Evolutionary conservation across 2,888 invertebrate genomes (phyloP).

Genomic region (Rotaria socialis): DNA sequence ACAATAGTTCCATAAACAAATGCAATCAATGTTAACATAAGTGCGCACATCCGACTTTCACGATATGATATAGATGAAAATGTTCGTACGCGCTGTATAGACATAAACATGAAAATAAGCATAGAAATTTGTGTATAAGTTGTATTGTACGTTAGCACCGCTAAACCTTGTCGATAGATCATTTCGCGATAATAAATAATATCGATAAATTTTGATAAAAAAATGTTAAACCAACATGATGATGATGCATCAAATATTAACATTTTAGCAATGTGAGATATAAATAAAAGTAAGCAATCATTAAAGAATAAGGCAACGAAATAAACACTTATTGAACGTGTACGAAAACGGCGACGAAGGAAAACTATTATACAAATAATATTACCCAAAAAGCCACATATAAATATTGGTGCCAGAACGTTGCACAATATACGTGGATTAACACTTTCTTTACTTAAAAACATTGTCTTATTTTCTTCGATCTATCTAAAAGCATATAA

Average conservation of each 20-base stretch:
- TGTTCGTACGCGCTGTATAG: slow-evolving; percentile 32
- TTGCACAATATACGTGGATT: slow-evolving; percentile 31
- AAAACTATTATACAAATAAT: slow-evolving; percentile 35
- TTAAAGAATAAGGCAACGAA: slow-evolving; percentile 35
- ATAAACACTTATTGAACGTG: slow-evolving; percentile 34
- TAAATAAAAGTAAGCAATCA: slow-evolving; percentile 35
- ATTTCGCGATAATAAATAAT: slow-evolving; percentile 15
- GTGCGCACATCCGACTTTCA: slow-evolving; percentile 34
- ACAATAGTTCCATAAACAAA: slow-evolving; percentile 25
- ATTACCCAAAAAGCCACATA: slow-evolving; percentile 26
- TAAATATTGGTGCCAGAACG: slow-evolving; percentile 25
- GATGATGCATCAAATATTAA: slow-evolving; percentile 24
- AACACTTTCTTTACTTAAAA: slow-evolving; percentile 27
- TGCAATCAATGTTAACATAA: slow-evolving; percentile 32
- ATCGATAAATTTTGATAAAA: slow-evolving; percentile 31
- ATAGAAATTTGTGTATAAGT: slow-evolving; percentile 27
- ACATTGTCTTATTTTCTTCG: neutral
- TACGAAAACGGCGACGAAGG: slow-evolving; percentile 29
- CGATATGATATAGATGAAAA: slow-evolving; percentile 28
- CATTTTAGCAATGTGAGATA: neutral
- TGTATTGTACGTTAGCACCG: neutral
- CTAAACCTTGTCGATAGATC: neutral
- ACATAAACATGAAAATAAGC: slow-evolving; percentile 36
- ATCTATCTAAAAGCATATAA: neutral
- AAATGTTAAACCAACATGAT: slow-evolving; percentile 29